Evolutionary conservation across 2,888 invertebrate genomes (phyloP), one percentile per base, ranked within the genome.

Genomic region (Coenonympha glycerion): DNA sequence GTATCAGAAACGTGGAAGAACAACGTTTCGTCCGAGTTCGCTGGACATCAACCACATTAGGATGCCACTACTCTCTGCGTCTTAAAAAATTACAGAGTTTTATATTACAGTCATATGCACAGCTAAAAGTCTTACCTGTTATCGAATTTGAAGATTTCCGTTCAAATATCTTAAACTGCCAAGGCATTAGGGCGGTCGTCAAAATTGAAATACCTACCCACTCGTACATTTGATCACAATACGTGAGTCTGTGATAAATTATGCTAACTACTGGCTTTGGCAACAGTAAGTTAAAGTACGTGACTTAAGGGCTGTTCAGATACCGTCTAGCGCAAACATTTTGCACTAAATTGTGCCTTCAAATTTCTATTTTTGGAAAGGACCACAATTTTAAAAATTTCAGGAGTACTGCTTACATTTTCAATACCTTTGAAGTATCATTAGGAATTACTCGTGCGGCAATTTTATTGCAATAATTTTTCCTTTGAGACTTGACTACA

Each of bases 141-240:
- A n/a, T n/a, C n/a, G n/a, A n/a, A n/a, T n/a, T n/a, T n/a, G n/a
- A n/a, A n/a, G n/a, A n/a, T n/a, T n/a, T n/a, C n/a, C n/a, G n/a
- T n/a, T n/a, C n/a, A n/a, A n/a, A n/a, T n/a, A n/a, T n/a, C n/a
- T n/a, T n/a, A n/a, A n/a, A n/a, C n/a, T n/a, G n/a, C n/a, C n/a
- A n/a, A n/a, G n/a, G n/a, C n/a, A n/a, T n/a, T n/a, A n/a, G n/a
- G n/a, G n/a, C n/a, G 31, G 6, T 19, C 5, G 15, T 44, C 53
- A 28, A 57, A 47, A 54, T 51, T 39, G 50, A 33, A 42, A 44
- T 31, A 45, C 30, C 37, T 40, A 40, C n/a, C n/a, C 11, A 13
- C 13, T 11, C n/a, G 26, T 30, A 30, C 8, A 66, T 73, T 76
- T 74, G 64, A 76, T 69, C 71, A 66, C 60, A 68, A 72, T 71